phyloP scores from a whole-genome alignment of 2,797 vertebrate genomes.

The Tragelaphus oryx region DNA sequence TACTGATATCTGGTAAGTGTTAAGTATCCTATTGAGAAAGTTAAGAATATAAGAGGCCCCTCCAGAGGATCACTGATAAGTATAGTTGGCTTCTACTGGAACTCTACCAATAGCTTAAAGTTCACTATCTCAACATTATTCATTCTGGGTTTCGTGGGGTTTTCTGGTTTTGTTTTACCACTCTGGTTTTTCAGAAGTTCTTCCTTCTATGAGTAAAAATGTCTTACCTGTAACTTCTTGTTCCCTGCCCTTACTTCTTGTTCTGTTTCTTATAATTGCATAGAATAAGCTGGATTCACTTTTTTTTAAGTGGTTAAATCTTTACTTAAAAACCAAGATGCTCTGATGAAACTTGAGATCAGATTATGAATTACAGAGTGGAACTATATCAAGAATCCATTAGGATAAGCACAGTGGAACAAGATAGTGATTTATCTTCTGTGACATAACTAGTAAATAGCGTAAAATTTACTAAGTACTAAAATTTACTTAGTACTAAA shows the following conservation, averaged over 20 bases:
- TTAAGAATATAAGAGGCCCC: neutral
- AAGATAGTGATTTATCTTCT: neutral
- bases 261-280: neutral
- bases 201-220: neutral
- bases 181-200: neutral
- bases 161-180: neutral
- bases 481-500: neutral
- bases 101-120: neutral
- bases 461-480: neutral
- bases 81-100: neutral
- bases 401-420: neutral
- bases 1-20: neutral
- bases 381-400: neutral
- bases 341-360: neutral
- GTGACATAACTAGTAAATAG: conserved; percentile 21
- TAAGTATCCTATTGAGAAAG: neutral
- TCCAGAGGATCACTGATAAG: neutral
- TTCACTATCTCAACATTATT: neutral
- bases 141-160: neutral
- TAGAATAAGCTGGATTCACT: neutral
- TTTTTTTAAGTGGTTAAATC: neutral
- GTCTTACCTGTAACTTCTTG: neutral
- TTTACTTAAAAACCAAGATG: conserved; percentile 22
- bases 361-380: conserved; percentile 17
- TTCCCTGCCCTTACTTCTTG: neutral